These are phyloP conservation scores for Anas acuta DNA, from an alignment of 2,797 vertebrate genomes.

Conservation along the genomic window DNA sequence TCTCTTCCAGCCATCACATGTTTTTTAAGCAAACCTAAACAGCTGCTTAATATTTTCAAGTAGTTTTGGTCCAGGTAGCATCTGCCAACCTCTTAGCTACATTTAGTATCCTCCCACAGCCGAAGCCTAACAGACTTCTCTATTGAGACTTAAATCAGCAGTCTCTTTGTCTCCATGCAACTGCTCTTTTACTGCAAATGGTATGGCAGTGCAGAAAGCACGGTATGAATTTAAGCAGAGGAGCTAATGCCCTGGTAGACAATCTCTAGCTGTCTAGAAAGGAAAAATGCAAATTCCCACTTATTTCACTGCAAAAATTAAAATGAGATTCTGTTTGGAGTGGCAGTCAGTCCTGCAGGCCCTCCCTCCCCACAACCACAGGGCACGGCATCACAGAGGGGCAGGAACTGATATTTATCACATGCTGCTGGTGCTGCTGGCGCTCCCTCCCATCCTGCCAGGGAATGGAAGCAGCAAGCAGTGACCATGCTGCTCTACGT, in stretches of 20 bases:
- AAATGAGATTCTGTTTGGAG: neutral
- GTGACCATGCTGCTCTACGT: neutral
- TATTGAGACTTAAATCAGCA: conserved; percentile 49
- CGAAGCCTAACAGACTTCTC: conserved; percentile 57
- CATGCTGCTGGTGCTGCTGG: neutral
- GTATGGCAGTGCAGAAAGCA: conserved; percentile 57
- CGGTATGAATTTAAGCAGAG: conserved; percentile 8
- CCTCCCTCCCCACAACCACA: neutral
- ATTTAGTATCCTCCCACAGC: conserved; percentile 63
- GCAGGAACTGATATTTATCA: neutral
- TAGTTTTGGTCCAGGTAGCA: conserved; percentile 63
- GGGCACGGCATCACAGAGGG: neutral
- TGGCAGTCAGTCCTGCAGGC: neutral
- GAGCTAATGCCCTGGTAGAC: neutral
- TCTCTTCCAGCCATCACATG: conserved; percentile 19
- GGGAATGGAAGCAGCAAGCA: neutral
- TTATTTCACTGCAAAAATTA: neutral
- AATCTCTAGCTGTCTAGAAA: neutral
- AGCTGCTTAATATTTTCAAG: conserved; percentile 63
- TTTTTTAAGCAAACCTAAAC: conserved; percentile 43
- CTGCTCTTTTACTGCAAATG: conserved; percentile 52
- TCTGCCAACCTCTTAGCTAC: conserved; percentile 55
- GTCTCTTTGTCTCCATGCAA: conserved; percentile 62
- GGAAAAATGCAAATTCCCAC: neutral
- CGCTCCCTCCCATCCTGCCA: neutral